A percentile compares a stretch with the other conserved stretches of the same genome.
Evolutionary conservation across 2,113 vertebrate species (phyloP).

Genomic region (Tenrec ecaudatus): DNA sequence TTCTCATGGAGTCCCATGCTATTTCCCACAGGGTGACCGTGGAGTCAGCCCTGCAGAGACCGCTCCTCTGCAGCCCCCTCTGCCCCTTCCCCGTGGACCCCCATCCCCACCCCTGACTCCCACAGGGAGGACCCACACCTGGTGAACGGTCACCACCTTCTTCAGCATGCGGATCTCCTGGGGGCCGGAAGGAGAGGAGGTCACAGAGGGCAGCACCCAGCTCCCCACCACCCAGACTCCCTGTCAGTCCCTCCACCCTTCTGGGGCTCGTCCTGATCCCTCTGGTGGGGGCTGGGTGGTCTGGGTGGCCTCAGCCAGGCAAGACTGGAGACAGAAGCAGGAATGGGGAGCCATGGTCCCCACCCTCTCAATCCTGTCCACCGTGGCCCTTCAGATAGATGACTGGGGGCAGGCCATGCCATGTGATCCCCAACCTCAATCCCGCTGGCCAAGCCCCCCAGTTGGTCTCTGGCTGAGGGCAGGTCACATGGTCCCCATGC

Average conservation of each 20-base stretch:
- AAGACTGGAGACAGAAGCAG: too few species aligned
- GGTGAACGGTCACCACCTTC: conserved; percentile 89
- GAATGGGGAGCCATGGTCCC: background rate
- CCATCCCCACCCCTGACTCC: background rate
- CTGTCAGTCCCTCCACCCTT: background rate
- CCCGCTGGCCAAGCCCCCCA: too few species aligned
- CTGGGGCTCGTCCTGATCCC: background rate
- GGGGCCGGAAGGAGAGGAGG: rapidly evolving
- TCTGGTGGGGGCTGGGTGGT: rapidly evolving
- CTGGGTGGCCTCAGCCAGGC: background rate
- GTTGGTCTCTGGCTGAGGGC: rapidly evolving
- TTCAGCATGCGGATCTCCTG: conserved; percentile 96
- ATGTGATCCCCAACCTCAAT: background rate
- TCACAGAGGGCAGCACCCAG: background rate
- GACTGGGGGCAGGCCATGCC: background rate
- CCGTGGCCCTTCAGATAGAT: rapidly evolving
- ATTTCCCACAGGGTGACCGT: too few species aligned
- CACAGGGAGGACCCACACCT: conserved; percentile 87
- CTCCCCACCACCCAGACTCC: background rate
- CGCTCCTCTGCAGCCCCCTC: background rate
- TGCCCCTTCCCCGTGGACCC: too few species aligned
- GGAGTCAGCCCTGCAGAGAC: too few species aligned
- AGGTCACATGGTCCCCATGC: too few species aligned
- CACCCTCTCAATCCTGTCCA: background rate
- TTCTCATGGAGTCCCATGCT: too few species aligned